Evolutionary conservation across 2,797 vertebrate species (phyloP).

Genomic region (Chrysocyon brachyurus): DNA sequence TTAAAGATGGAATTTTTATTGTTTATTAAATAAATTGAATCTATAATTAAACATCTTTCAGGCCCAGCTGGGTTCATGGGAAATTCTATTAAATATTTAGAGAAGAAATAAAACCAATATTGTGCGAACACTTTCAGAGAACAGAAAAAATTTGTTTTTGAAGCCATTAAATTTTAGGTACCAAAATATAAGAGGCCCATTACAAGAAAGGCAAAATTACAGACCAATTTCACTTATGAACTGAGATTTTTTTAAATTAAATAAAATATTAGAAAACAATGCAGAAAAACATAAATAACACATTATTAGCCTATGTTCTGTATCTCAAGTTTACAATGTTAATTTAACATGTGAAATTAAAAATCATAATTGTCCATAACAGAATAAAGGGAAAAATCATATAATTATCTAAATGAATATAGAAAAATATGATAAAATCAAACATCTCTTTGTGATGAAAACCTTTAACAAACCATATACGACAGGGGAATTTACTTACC

Average conservation of each 20-base stretch:
- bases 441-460: background rate
- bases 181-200: background rate
- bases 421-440: conserved; percentile 25
- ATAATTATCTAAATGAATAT: background rate
- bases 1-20: background rate
- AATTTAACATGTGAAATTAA: background rate
- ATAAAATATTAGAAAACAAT: conserved; percentile 35
- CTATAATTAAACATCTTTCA: background rate
- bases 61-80: background rate
- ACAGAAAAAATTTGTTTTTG: background rate
- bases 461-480: background rate
- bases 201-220: background rate
- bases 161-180: background rate
- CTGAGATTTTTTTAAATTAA: background rate
- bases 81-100: conserved; percentile 29
- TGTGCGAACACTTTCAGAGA: background rate
- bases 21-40: background rate
- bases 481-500: background rate
- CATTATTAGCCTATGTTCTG: background rate
- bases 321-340: background rate
- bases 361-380: background rate
- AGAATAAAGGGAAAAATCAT: conserved; percentile 3
- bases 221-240: background rate
- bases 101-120: background rate
- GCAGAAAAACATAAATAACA: background rate